Evolutionary conservation across 2,888 invertebrate species (phyloP).

Genomic region (Drosophila crucigera): DNA sequence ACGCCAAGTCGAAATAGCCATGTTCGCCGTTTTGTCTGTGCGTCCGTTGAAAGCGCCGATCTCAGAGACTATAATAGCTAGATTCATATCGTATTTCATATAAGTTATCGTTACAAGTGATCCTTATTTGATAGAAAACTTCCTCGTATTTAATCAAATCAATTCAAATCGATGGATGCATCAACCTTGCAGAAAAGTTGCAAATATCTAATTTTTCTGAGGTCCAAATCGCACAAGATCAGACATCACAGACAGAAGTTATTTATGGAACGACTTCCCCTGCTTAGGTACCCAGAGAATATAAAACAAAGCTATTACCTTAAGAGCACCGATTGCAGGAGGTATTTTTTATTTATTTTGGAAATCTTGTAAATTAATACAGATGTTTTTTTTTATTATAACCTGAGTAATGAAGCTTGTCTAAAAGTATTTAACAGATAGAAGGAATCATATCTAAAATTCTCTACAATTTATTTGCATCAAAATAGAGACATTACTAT

Average conservation of each 20-base stretch:
- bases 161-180: background rate
- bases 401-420: background rate
- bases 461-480: background rate
- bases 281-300: background rate
- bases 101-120: background rate
- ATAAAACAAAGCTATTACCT: background rate
- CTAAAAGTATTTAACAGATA: background rate
- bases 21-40: background rate
- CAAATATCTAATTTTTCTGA: background rate
- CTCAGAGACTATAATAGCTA: background rate
- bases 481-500: background rate
- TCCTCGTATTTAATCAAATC: background rate
- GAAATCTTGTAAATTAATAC: background rate
- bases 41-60: background rate
- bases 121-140: background rate
- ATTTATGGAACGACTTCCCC: background rate
- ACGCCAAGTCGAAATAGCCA: background rate
- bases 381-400: background rate
- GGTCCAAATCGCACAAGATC: background rate
- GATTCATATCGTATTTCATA: background rate
- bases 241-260: background rate
- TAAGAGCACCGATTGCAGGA: background rate
- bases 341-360: background rate
- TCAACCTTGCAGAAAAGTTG: background rate
- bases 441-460: background rate